Percentiles rank a stretch among this genome's conserved stretches.
phyloP scores from a whole-genome alignment of 2,888 invertebrate species.

The Cataglyphis rosenhaueri region DNA sequence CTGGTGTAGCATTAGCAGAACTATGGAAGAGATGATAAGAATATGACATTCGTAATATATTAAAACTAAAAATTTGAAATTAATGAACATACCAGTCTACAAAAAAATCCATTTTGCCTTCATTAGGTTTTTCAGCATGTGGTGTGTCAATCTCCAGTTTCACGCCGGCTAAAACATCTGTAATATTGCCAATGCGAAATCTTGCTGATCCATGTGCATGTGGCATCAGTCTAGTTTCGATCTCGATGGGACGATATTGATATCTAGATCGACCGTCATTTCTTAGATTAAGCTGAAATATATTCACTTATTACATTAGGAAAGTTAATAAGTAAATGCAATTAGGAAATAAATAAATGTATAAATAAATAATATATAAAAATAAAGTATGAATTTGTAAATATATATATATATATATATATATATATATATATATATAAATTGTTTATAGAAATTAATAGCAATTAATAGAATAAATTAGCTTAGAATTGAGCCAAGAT shows the following conservation, averaged over 20 bases:
- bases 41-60: neutral
- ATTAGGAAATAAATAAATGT: conserved; percentile 41
- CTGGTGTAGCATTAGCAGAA: conserved; percentile 98
- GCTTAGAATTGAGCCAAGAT: no score
- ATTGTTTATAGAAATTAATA: neutral
- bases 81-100: conserved; percentile 93
- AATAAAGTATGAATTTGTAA: neutral
- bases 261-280: conserved; percentile 93
- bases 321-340: conserved; percentile 31
- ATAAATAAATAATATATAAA: conserved; percentile 6
- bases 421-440: neutral
- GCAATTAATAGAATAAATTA: neutral
- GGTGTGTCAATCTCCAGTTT: conserved; percentile 96
- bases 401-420: no score
- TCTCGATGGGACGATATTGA: conserved; percentile 94
- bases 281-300: conserved; percentile 92
- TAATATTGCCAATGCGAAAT: conserved; percentile 92
- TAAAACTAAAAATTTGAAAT: neutral
- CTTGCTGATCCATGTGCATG: conserved; percentile 96
- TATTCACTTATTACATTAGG: neutral
- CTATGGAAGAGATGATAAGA: conserved; percentile 86
- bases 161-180: conserved; percentile 96
- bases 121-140: conserved; percentile 89
- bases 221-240: conserved; percentile 94
- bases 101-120: conserved; percentile 97